Evolutionary conservation across 1,140 invertebrate species (phyloP).

Genomic region (Drosophila murphyi): DNA sequence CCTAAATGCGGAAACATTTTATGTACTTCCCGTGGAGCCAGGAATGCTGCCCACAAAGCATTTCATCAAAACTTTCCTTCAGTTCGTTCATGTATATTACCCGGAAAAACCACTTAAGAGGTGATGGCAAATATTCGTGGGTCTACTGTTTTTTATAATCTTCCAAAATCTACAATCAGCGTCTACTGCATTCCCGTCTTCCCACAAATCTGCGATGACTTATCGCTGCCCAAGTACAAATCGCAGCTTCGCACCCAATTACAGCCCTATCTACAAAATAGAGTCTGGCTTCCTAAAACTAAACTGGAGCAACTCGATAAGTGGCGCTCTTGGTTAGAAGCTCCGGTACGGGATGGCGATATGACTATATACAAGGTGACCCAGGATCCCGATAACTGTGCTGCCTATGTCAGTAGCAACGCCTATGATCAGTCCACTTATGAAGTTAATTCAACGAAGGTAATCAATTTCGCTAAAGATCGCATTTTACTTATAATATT

Average conservation of each 20-base stretch:
- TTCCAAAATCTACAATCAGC: neutral
- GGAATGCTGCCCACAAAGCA: constrained; percentile 26
- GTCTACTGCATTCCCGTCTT: constrained; percentile 44
- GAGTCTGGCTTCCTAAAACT: neutral
- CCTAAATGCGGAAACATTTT: constrained; percentile 37
- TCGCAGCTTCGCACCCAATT: constrained; percentile 5
- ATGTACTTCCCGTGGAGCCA: constrained; percentile 32
- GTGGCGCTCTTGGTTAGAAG: constrained; percentile 10
- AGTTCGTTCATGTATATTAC: neutral
- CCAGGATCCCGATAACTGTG: constrained; percentile 8
- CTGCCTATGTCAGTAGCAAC: constrained; percentile 38
- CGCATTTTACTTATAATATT: too few species aligned
- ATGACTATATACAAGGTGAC: neutral
- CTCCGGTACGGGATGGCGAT: neutral
- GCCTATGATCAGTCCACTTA: constrained; percentile 17
- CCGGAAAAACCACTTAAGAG: constrained; percentile 2
- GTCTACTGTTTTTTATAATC: neutral
- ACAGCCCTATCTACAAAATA: constrained; percentile 1
- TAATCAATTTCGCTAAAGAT: neutral
- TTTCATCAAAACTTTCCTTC: constrained; percentile 17
- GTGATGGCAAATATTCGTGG: neutral
- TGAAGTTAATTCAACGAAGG: constrained; percentile 5
- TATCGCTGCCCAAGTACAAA: constrained; percentile 22
- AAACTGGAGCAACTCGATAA: neutral
- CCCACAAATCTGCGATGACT: constrained; percentile 13